These are phyloP conservation scores for Calliphora vomitoria DNA, from an alignment of 2,888 invertebrate species.

Conservation along the genomic window DNA sequence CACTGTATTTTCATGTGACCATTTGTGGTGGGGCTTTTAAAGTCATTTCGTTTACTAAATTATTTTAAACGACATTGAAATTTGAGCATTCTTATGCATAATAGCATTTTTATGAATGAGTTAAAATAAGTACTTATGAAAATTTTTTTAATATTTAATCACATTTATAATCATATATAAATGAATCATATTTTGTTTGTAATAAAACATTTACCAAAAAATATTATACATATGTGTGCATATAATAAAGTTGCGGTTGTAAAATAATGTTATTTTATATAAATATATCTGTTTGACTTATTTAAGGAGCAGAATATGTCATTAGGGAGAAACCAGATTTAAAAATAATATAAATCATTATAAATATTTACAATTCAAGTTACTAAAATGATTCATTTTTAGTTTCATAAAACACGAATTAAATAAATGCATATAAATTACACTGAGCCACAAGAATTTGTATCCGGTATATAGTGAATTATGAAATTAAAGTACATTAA, in stretches of 20 bases:
- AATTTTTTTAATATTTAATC: no score
- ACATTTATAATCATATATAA: no score
- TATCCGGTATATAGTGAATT: no score
- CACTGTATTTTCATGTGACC: slow-evolving; percentile 13
- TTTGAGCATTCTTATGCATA: slow-evolving; percentile 38
- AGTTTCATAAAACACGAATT: not conserved
- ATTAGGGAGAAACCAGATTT: slow-evolving; percentile 23
- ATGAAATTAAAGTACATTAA: no score
- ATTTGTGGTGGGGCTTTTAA: slow-evolving; percentile 7
- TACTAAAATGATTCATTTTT: slow-evolving; percentile 12
- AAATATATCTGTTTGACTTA: not conserved
- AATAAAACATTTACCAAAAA: not conserved
- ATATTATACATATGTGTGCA: no score
- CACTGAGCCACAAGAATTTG: no score
- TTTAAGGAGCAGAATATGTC: slow-evolving; percentile 10
- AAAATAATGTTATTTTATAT: slow-evolving; percentile 17
- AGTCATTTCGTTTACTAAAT: slow-evolving; percentile 28
- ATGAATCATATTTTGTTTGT: slow-evolving; percentile 22
- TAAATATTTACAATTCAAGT: not conserved
- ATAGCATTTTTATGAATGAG: slow-evolving; percentile 39
- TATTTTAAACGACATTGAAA: slow-evolving; percentile 60
- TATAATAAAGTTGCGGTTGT: slow-evolving; percentile 24
- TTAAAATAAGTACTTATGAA: not conserved
- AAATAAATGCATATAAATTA: not conserved
- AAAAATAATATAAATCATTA: slow-evolving; percentile 20